Percentiles rank a stretch among this genome's conserved stretches.
Conservation (phyloP, 2,113 vertebrate genomes). For the Microtus richardsoni region DNA sequence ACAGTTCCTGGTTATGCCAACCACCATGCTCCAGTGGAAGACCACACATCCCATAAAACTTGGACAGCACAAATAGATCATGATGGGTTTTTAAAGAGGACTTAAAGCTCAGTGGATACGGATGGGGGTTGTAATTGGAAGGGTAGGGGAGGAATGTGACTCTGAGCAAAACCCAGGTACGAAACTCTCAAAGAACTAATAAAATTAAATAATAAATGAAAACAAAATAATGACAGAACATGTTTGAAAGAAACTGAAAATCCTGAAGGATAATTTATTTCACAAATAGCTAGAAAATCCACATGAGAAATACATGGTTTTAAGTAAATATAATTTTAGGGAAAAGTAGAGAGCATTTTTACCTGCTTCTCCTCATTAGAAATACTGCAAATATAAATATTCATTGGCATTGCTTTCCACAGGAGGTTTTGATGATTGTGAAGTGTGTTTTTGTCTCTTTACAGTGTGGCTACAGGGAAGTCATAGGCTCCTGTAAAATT, state of each 20-base stretch:
- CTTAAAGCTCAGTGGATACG: background rate
- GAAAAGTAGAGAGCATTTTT: background rate
- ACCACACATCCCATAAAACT: background rate
- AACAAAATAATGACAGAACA: background rate
- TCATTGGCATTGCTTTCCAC: background rate
- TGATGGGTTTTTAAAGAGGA: background rate
- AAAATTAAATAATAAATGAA: background rate
- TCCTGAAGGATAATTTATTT: background rate
- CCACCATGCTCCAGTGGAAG: too few species aligned
- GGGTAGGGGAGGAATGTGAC: background rate
- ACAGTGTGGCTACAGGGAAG: background rate
- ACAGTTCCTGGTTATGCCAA: too few species aligned
- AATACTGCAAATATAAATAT: constrained; percentile 47
- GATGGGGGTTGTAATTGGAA: background rate
- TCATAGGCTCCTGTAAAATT: constrained; percentile 56
- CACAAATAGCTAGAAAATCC: constrained; percentile 5
- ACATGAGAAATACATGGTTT: background rate
- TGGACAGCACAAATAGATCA: background rate
- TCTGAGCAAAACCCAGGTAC: background rate
- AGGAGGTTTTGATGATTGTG: background rate
- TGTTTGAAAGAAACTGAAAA: background rate
- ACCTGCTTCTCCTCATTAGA: background rate
- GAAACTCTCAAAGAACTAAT: background rate
- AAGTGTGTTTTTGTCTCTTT: constrained; percentile 30
- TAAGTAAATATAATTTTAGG: background rate